Evolutionary conservation across 92 coral and sea anemone species (phyloP).

Genomic region (Epizoanthus fatuus): DNA sequence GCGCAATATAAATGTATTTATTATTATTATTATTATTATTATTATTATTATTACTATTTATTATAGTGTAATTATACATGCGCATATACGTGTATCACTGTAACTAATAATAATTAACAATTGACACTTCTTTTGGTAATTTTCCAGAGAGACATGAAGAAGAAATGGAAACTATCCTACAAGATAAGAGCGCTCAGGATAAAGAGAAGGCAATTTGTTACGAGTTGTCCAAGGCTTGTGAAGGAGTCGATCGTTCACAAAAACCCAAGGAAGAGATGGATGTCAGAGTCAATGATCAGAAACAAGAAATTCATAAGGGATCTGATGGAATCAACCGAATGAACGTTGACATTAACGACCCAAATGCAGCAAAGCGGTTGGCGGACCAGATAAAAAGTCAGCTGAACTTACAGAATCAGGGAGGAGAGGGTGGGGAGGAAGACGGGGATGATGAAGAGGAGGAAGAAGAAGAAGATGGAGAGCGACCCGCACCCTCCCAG

Average conservation of each 20-base stretch:
- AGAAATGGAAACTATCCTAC: slow-evolving; percentile 84
- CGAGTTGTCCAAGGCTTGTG: slow-evolving; percentile 91
- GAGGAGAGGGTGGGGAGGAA: slow-evolving; percentile 51
- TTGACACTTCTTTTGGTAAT: neutral
- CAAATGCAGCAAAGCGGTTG: slow-evolving; percentile 83
- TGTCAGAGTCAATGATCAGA: slow-evolving; percentile 81
- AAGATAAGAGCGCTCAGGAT: slow-evolving; percentile 52
- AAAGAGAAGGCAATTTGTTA: slow-evolving; percentile 90
- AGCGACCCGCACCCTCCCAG: too few species aligned
- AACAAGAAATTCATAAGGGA: slow-evolving; percentile 60
- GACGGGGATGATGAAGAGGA: slow-evolving; percentile 62
- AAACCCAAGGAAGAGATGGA: slow-evolving; percentile 94
- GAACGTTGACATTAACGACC: slow-evolving; percentile 95
- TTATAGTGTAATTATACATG: too few species aligned
- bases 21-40: too few species aligned
- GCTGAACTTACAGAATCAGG: slow-evolving; percentile 68
- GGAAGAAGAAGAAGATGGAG: slow-evolving; percentile 21
- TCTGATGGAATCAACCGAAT: slow-evolving; percentile 83
- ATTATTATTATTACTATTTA: too few species aligned
- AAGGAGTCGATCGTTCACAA: slow-evolving; percentile 95
- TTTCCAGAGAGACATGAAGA: slow-evolving; percentile 91
- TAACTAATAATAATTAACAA: neutral
- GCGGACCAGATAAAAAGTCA: slow-evolving; percentile 94
- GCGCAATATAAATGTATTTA: too few species aligned
- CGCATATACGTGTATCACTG: too few species aligned